Evolutionary conservation across 2,797 vertebrate species (phyloP), one percentile per base, ranked within the genome.

Genomic region (Anas acuta): DNA sequence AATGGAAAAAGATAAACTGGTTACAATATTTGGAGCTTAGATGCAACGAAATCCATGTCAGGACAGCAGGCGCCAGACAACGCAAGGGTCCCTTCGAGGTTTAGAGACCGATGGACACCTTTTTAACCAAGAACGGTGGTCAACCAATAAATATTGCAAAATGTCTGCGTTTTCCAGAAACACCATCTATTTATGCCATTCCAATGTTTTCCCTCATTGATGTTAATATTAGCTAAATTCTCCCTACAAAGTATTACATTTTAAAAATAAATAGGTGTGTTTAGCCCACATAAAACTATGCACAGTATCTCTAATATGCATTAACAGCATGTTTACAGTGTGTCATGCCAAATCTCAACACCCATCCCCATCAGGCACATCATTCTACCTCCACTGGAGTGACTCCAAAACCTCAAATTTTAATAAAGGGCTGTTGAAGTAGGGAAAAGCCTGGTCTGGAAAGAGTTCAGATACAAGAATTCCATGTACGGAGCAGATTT

Each of bases 391-490:
- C 67, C 32, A 53, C 1, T 94, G 87, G 88, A 92, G 41, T n/a
- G 7, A 71, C 53, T 91, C 91, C 87, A 95, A 90, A 90, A 3
- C 67, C 92, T 88, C 77, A 41, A 65, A 90, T 30, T 91, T 85
- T 93, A 84, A 86, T 88, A 67, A 90, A 84, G 60, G 18, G 19
- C 66, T 90, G 82, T 81, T 92, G 69, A 92, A 92, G 80, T 72
- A 66, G 41, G 58, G 76, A 39, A 87, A 96, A 91, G 93, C 60
- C 58, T n/a, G 58, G 86, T 81, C 92, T 96, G 93, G 94, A 96
- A 96, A 39, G 74, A 88, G 71, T 89, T 93, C 93, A 94, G 87
- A 88, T 49, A 35, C 64, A 76, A 74, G 87, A 95, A 90, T 92
- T 80, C 56, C 89, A 86, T 35, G 33, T 64, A 90, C 56, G 69